Conservation (phyloP, 1,140 invertebrate species). For the Zaprionus kolodkinae region DNA sequence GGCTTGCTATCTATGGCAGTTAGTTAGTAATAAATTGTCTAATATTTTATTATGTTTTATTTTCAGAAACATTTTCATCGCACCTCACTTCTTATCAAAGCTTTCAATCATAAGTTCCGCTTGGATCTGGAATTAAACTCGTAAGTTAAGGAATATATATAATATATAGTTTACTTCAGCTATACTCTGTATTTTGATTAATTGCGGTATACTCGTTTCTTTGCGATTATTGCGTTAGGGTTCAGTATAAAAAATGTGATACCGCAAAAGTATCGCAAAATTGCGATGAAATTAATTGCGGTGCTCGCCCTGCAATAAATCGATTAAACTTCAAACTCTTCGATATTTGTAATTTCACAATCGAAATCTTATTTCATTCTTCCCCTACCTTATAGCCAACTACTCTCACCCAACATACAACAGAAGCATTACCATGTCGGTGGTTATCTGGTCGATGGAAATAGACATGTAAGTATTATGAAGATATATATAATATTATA, state of each 20-base stretch:
- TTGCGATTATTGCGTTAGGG: too few species aligned
- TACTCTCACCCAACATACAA: conserved; percentile 92
- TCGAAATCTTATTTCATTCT: too few species aligned
- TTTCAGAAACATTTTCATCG: conserved; percentile 96
- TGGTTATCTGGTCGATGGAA: conserved; percentile 85
- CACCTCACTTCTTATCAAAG: conserved; percentile 96
- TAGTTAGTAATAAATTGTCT: too few species aligned
- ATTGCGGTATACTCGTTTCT: too few species aligned
- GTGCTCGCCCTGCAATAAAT: too few species aligned
- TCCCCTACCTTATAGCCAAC: conserved; percentile 88
- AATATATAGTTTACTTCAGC: not conserved
- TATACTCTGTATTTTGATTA: too few species aligned
- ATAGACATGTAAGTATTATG: conserved; percentile 76
- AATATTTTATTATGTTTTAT: conserved; percentile 58
- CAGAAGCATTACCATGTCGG: conserved; percentile 91
- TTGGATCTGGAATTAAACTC: conserved; percentile 97
- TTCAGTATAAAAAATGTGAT: too few species aligned
- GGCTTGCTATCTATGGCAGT: too few species aligned
- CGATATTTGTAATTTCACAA: not conserved
- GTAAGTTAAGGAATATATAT: conserved; percentile 87
- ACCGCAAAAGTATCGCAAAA: too few species aligned
- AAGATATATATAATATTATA: too few species aligned
- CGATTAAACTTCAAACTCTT: too few species aligned
- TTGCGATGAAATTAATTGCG: too few species aligned
- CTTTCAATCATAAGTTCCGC: conserved; percentile 98